These are phyloP conservation scores for Margaritifera margaritifera DNA, from an alignment of 2,888 invertebrate genomes.

Conservation along the genomic window DNA sequence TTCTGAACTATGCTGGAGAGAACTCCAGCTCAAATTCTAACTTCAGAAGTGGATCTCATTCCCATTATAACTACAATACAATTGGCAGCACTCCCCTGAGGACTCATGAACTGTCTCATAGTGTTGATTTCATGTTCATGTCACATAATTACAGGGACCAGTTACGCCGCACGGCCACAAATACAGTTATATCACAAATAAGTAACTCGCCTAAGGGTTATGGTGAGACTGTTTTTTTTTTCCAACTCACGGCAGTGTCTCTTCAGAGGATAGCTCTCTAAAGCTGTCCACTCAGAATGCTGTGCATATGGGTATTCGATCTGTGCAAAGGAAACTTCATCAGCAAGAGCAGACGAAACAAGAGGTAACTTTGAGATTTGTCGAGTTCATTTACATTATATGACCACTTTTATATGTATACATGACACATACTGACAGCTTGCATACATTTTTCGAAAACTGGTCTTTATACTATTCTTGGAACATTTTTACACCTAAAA, in stretches of 20 bases:
- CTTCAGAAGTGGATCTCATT: constrained; percentile 9
- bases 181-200: constrained; percentile 52
- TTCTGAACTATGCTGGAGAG: constrained; percentile 16
- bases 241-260: constrained; percentile 25
- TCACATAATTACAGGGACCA: constrained; percentile 44
- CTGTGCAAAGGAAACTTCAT: constrained; percentile 62
- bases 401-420: too few relatives aligned
- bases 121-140: constrained; percentile 56
- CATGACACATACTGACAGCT: too few relatives aligned
- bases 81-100: constrained; percentile 44
- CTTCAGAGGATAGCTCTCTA: constrained; percentile 44
- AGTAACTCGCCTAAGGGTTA: constrained; percentile 36
- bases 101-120: constrained; percentile 55
- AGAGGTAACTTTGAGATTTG: constrained; percentile 49
- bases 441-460: too few relatives aligned
- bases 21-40: constrained; percentile 14
- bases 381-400: too few relatives aligned
- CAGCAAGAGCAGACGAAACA: constrained; percentile 66
- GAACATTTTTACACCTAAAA: too few relatives aligned
- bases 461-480: too few relatives aligned
- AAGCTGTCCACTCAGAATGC: constrained; percentile 58
- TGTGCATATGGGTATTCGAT: constrained; percentile 67
- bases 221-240: constrained; percentile 18
- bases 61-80: constrained; percentile 35
- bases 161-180: constrained; percentile 55